Evolutionary conservation across 2,888 invertebrate species (phyloP).

Genomic region (Glaucopsyche alexis): DNA sequence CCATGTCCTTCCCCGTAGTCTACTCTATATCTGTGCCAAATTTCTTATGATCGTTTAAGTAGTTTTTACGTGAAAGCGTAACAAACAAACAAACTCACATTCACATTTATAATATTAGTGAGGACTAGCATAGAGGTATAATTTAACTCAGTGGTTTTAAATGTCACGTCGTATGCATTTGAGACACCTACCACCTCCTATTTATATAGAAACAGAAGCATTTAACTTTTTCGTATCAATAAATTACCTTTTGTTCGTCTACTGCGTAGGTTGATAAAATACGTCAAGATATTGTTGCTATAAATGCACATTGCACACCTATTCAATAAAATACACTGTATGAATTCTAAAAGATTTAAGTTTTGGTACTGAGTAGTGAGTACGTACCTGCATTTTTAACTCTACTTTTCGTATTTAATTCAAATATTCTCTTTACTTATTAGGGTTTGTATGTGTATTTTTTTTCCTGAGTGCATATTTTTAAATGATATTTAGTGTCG

Average conservation of each 20-base stretch:
- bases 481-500: conserved; percentile 10
- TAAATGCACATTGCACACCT: background rate
- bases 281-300: background rate
- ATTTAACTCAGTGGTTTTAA: background rate
- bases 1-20: too few species aligned
- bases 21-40: too few species aligned
- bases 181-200: background rate
- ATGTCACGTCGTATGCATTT: background rate
- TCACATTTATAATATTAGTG: too few species aligned
- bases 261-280: background rate
- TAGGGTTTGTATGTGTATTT: background rate
- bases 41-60: too few species aligned
- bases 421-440: too few species aligned
- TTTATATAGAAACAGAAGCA: background rate
- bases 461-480: background rate
- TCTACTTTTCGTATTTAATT: too few species aligned
- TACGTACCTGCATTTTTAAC: too few species aligned
- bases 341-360: too few species aligned
- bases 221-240: conserved; percentile 14
- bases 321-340: background rate
- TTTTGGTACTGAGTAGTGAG: too few species aligned
- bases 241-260: background rate
- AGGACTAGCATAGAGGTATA: too few species aligned
- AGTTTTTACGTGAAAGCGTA: too few species aligned
- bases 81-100: too few species aligned